phyloP scores from a whole-genome alignment of 1,140 invertebrate genomes.

The Phortica variegata region DNA sequence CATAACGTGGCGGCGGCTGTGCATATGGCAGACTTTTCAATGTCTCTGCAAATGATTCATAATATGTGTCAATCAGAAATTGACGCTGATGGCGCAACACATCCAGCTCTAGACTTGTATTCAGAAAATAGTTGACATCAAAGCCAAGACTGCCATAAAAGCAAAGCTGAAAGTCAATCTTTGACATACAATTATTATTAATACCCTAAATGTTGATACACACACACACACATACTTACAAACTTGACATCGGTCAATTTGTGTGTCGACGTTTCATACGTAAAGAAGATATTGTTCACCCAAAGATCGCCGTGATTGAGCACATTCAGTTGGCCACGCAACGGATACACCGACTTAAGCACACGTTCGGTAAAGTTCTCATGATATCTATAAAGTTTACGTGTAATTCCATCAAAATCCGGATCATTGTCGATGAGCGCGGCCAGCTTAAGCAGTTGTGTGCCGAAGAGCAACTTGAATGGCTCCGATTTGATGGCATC shows the following conservation, averaged over 20 bases:
- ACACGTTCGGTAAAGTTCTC: constrained; percentile 35
- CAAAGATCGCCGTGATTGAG: constrained; percentile 69
- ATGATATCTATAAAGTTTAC: constrained; percentile 47
- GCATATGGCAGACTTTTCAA: constrained; percentile 52
- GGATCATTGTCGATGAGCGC: constrained; percentile 51
- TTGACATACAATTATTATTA: constrained; percentile 8
- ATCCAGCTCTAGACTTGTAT: constrained; percentile 46
- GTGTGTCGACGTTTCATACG: constrained; percentile 30
- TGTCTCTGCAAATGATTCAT: constrained; percentile 31
- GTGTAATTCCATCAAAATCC: constrained; percentile 55
- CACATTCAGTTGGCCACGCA: constrained; percentile 54
- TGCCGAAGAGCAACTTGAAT: constrained; percentile 44
- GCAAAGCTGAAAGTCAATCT: constrained; percentile 51
- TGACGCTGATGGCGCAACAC: constrained; percentile 41
- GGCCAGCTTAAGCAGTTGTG: constrained; percentile 34
- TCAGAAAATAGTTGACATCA: constrained; percentile 52
- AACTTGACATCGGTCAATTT: constrained; percentile 48
- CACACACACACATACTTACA: constrained; percentile 55
- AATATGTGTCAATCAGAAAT: constrained; percentile 47
- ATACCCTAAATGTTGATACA: constrained; percentile 56
- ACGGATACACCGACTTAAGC: constrained; percentile 39
- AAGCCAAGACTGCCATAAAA: constrained; percentile 50
- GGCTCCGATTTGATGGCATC: constrained; percentile 45
- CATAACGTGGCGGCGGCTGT: constrained; percentile 49
- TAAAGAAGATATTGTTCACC: constrained; percentile 70